phyloP scores from a whole-genome alignment of 2,797 vertebrate species.

The Gymnoscopelus braueri region DNA sequence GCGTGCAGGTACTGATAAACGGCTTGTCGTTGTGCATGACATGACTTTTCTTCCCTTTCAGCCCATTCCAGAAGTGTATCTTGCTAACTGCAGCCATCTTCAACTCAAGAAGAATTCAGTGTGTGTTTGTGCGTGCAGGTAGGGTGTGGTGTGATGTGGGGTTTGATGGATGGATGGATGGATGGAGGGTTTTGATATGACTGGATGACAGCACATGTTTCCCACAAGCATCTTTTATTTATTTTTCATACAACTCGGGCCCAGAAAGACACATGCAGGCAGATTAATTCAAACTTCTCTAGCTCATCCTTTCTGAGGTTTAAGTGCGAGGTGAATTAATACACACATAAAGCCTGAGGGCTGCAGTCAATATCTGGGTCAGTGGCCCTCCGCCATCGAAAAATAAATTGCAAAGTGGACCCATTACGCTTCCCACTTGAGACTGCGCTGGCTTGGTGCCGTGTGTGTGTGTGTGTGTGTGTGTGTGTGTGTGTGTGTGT shows the following conservation, averaged over 20 bases:
- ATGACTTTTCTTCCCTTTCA: no score
- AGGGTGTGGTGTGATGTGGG: slow-evolving; percentile 55
- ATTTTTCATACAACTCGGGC: no score
- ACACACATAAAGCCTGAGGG: background rate
- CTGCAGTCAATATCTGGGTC: slow-evolving; percentile 33
- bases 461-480: no score
- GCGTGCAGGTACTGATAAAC: no score
- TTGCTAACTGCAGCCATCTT: no score
- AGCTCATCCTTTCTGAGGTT: slow-evolving; percentile 4
- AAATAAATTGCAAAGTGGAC: slow-evolving; percentile 21
- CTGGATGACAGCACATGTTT: no score
- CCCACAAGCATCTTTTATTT: no score
- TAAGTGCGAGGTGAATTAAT: background rate
- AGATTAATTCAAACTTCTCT: slow-evolving; percentile 2
- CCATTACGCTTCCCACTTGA: slow-evolving; percentile 29
- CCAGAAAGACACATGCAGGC: slow-evolving; percentile 15
- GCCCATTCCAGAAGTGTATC: no score
- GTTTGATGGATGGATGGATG: background rate
- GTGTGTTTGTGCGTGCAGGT: slow-evolving; percentile 32
- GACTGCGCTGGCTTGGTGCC: no score
- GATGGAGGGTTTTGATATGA: background rate
- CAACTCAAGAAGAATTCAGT: no score
- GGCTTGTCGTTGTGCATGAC: no score
- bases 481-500: no score
- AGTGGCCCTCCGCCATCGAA: slow-evolving; percentile 5